Evolutionary conservation across 2,888 invertebrate genomes (phyloP).

Genomic region (Dione vanillae): DNA sequence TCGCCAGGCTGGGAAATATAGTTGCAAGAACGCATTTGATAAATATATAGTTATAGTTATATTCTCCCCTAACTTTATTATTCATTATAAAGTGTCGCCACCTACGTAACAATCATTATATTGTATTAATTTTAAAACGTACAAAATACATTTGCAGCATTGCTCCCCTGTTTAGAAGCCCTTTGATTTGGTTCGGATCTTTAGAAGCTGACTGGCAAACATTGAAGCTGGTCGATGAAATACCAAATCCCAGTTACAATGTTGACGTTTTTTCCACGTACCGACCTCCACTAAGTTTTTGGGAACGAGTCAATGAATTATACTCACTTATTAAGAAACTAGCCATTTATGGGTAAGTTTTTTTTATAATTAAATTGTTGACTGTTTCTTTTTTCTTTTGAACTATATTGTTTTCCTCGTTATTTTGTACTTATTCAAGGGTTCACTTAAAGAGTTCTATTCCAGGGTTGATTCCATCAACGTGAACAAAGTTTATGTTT

Average conservation of each 20-base stretch:
- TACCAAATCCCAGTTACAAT: conserved; percentile 54
- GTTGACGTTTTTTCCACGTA: conserved; percentile 31
- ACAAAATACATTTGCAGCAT: background rate
- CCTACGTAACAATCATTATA: background rate
- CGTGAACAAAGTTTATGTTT: too few species aligned
- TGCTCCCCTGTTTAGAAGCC: conserved; percentile 50
- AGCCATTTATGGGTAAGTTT: conserved; percentile 25
- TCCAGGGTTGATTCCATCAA: too few species aligned
- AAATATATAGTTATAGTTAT: too few species aligned
- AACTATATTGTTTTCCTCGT: too few species aligned
- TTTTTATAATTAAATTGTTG: too few species aligned
- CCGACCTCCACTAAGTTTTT: conserved; percentile 43
- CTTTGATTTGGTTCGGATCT: conserved; percentile 55
- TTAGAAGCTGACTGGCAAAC: conserved; percentile 53
- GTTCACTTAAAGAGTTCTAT: too few species aligned
- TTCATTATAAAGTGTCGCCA: too few species aligned
- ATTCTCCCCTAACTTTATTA: too few species aligned
- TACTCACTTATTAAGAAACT: conserved; percentile 14
- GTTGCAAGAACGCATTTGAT: too few species aligned
- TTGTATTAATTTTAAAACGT: background rate
- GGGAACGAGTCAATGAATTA: conserved; percentile 41
- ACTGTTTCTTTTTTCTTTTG: too few species aligned
- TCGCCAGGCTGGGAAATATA: too few species aligned
- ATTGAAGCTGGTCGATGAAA: conserved; percentile 52
- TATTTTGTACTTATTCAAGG: too few species aligned